A percentile compares a stretch with the other conserved stretches of the same genome.
Conservation (phyloP, 2,113 vertebrate species). For the Microcebus lehilahytsara region DNA sequence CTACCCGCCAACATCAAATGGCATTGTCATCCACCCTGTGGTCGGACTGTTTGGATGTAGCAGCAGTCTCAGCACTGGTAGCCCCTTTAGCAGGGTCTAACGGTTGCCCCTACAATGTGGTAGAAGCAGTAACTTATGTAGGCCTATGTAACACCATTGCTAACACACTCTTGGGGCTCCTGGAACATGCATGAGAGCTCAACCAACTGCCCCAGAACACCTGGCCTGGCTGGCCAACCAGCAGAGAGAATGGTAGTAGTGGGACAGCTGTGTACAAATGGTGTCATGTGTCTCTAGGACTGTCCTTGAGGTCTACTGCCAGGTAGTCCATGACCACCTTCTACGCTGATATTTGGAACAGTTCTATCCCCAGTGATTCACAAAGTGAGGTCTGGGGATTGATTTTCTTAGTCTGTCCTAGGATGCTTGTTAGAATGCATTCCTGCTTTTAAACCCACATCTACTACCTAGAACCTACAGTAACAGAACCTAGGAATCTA, state of each 20-base stretch:
- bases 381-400: neutral
- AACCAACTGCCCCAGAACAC: neutral
- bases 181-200: neutral
- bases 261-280: neutral
- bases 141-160: no score
- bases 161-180: neutral
- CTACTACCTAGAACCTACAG: neutral
- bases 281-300: neutral
- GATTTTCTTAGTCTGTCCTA: neutral
- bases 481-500: neutral
- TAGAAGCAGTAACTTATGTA: neutral
- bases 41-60: neutral
- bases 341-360: neutral
- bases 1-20: neutral
- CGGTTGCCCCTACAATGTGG: rapidly evolving
- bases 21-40: neutral
- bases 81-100: no score
- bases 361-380: neutral
- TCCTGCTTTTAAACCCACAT: neutral
- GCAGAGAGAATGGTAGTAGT: neutral
- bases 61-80: rapidly evolving
- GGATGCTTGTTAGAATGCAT: neutral
- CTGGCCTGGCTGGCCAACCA: neutral
- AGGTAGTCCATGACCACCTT: neutral
- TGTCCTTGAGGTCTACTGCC: neutral